Evolutionary conservation across 2,888 invertebrate species (phyloP).

Genomic region (Hypselothyrea guttata): DNA sequence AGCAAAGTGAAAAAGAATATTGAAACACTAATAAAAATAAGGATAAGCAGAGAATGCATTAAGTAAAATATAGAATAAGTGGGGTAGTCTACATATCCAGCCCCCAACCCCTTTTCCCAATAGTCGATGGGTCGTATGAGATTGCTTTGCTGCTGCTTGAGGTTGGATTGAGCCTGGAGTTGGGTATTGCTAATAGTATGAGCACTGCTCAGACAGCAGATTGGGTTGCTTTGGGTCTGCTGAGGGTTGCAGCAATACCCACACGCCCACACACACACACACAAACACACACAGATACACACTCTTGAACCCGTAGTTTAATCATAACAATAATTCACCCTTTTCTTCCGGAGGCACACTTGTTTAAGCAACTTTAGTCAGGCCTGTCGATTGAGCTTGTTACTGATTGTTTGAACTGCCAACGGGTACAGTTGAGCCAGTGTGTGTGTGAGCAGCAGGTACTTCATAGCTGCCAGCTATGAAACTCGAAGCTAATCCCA

Average conservation of each 20-base stretch:
- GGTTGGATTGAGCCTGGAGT: constrained; percentile 37
- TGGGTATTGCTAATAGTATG: constrained; percentile 1
- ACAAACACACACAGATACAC: constrained; percentile 1
- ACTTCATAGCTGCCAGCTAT: no score
- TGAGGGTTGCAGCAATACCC: constrained; percentile 18
- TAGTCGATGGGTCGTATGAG: constrained; percentile 44
- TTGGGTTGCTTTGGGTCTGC: constrained; percentile 36
- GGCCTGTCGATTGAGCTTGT: constrained; percentile 24
- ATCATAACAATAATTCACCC: constrained; percentile 79
- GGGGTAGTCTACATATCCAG: constrained; percentile 30
- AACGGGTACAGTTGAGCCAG: no score
- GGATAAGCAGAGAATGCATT: constrained; percentile 78
- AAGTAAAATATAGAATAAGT: constrained; percentile 79
- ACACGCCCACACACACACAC: constrained; percentile 8
- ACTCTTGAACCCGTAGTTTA: constrained; percentile 43
- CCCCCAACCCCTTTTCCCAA: constrained; percentile 3
- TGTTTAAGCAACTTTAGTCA: constrained; percentile 37
- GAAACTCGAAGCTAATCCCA: no score
- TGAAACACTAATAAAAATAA: constrained; percentile 79
- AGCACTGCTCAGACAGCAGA: constrained; percentile 24
- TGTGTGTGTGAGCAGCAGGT: no score
- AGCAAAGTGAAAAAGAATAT: constrained; percentile 78
- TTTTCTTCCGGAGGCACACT: constrained; percentile 41
- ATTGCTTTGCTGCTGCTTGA: constrained; percentile 43
- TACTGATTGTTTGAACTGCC: no score